Evolutionary conservation across 2,797 vertebrate species (phyloP), one percentile per base, ranked within the genome.

Genomic region (Pseudomugil gertrudae): DNA sequence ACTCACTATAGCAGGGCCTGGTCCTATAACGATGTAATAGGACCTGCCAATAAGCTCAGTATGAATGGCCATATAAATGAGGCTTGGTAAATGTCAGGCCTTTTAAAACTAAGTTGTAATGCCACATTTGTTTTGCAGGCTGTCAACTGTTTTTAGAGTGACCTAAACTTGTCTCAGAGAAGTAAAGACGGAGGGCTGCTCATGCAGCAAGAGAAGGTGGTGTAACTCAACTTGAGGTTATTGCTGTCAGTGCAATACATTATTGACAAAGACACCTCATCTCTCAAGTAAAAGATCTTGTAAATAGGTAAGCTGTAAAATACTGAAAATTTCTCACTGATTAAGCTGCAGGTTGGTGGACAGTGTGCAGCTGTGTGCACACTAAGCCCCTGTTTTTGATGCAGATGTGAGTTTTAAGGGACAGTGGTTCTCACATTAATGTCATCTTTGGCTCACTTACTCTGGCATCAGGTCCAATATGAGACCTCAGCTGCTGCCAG

Each of bases 41-140:
- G 69, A 74, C 65, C 74, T 79, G 78, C 75, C 84, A 87, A 83
- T 84, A 80, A 88, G 79, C 79, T 76, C 74, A 83, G 78, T 74
- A 62, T 57, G 67, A 65, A 58, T 74, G 73, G 73, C 74, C 85
- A 84, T 89, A 83, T 87, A 87, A 92, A 91, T 78, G 74, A 89
- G 85, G 66, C 81, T 81, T 57, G 79, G 84, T 92, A 90, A 92
- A 92, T 92, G 87, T 92, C 89, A 89, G 63, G 69, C 78, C 77
- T 89, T 92, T 91, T 90, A 87, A 90, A 89, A 74, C 78, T 69
- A 76, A 66, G 74, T 83, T 85, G 83, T 86, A 86, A 79, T 83
- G 79, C 80, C 76, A 83, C 77, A 83, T 87, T 90, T 90, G 79
- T 90, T 89, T 88, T 83, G 84, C 76, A 67, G 75, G 72, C 80